Base-by-base conservation (phyloP, 2,797 vertebrate genomes). In the Epinephelus malabaricus region DNA sequence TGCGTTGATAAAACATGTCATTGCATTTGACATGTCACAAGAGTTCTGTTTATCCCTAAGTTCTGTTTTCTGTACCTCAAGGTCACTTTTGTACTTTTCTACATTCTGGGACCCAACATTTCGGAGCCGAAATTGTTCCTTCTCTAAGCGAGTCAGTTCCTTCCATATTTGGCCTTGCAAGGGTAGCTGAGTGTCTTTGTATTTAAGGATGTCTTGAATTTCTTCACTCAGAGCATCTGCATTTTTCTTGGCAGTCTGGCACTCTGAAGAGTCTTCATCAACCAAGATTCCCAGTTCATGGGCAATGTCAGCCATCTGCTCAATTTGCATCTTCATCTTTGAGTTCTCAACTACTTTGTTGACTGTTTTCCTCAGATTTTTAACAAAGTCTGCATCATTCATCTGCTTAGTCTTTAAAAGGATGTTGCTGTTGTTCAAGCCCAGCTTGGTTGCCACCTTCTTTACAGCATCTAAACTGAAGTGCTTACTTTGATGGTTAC, bases 161-260 rank as follows among this genome's bases (percentile, higher is more conserved):
- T 93, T 94, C 94, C 95, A 95, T 1, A 92, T 82, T 19, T 93
- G 64, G 0, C 95, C 96, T 77, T 97, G 96, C 21, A 95, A 81
- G 0, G 92, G 86, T n/a, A 97, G 88, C 27, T 94, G 88, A 0
- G 69, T n/a, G n/a, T 90, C 66, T 60, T 95, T 95, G 83, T 94
- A 92, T 2, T 72, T 0, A 1, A 34, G 9, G 11, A 13, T 83
- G 34, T 94, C 80, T 38, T 76, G 1, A 51, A 97, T 93, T 8
- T 81, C 49, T 65, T 30, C 9, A n/a, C 89, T 94, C 13, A 97
- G 94, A 2, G 23, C 75, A 47, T 94, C 70, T 47, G 94, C 94
- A n/a, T 84, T 87, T 23, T 47, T 7, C 61, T 92, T 94, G 0
- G 90, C 95, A 10, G 5, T 81, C 82, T 95, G 91, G n/a, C 96